Evolutionary conservation across 2,797 vertebrate genomes (phyloP).

Genomic region (Choloepus didactylus): DNA sequence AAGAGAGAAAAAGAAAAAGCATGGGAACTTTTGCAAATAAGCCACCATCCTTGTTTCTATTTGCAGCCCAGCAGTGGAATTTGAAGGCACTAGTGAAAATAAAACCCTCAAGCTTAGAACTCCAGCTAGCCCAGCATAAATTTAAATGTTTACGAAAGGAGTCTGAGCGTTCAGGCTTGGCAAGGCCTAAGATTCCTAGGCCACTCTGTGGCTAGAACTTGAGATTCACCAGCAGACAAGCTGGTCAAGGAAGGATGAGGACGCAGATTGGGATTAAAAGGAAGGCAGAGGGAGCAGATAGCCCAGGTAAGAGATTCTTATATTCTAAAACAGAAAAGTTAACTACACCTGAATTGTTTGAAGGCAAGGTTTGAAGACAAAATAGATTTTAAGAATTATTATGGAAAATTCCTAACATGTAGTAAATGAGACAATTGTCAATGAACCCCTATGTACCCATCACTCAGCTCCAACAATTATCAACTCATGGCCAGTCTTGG

Average conservation of each 20-base stretch:
- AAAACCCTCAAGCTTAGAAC: slow-evolving; percentile 36
- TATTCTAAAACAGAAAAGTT: not conserved
- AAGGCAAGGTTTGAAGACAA: not conserved
- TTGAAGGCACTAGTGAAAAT: slow-evolving; percentile 67
- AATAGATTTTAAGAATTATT: not conserved
- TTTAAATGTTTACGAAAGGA: slow-evolving; percentile 74
- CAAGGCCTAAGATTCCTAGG: slow-evolving; percentile 53
- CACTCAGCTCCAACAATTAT: not conserved
- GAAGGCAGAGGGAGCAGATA: not conserved
- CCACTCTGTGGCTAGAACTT: not conserved
- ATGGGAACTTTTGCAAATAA: not conserved
- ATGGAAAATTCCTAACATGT: not conserved
- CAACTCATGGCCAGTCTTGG: not conserved
- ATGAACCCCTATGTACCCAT: not conserved
- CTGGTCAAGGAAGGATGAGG: not conserved
- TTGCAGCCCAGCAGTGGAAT: slow-evolving; percentile 1
- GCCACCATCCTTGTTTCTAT: slow-evolving; percentile 21
- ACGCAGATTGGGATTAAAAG: not conserved
- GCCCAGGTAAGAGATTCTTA: not conserved
- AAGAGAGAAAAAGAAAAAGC: not conserved
- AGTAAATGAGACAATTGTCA: not conserved
- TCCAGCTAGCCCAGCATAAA: slow-evolving; percentile 45
- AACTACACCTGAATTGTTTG: not conserved
- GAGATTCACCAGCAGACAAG: slow-evolving; percentile 19
- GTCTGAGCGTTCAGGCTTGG: slow-evolving; percentile 60